A percentile compares a stretch with the other conserved stretches of the same genome.
phyloP scores from a whole-genome alignment of 2,888 invertebrate genomes.

The Microctonus hyperodae region DNA sequence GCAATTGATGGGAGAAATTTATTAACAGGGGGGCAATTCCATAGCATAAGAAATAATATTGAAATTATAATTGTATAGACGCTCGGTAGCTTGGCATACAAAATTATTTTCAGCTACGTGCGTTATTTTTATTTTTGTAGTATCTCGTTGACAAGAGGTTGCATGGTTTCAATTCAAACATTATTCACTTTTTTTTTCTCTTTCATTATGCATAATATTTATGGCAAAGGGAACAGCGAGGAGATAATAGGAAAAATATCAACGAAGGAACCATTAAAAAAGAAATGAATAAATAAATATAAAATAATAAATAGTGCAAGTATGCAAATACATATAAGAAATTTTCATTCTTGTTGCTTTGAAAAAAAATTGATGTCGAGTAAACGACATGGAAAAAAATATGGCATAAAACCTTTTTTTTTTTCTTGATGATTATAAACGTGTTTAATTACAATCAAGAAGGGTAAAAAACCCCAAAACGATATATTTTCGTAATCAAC shows the following conservation, averaged over 20 bases:
- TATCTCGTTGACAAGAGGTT: neutral
- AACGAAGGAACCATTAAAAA: slow-evolving; percentile 2
- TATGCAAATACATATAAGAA: slow-evolving; percentile 11
- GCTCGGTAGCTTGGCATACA: slow-evolving; percentile 20
- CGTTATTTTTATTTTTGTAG: slow-evolving; percentile 2
- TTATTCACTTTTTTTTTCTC: neutral
- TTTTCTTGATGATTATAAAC: slow-evolving; percentile 5
- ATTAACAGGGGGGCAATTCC: slow-evolving; percentile 4
- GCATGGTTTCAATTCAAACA: slow-evolving; percentile 5
- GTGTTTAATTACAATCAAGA: slow-evolving; percentile 13
- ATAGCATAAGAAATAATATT: slow-evolving; percentile 18
- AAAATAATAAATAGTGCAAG: slow-evolving; percentile 5
- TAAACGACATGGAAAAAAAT: slow-evolving; percentile 13
- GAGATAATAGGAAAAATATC: slow-evolving; percentile 1
- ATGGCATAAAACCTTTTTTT: slow-evolving; percentile 18
- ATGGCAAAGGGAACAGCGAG: neutral
- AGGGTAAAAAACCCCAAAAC: neutral
- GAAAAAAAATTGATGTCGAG: slow-evolving; percentile 19
- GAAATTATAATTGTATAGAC: slow-evolving; percentile 13
- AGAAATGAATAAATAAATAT: neutral
- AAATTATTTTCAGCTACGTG: slow-evolving; percentile 20
- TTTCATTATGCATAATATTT: slow-evolving; percentile 15
- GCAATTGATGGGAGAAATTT: slow-evolving; percentile 5
- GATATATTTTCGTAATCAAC: slow-evolving; percentile 6
- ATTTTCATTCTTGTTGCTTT: slow-evolving; percentile 24